Evolutionary conservation across 2,888 invertebrate genomes (phyloP), one percentile per base, ranked within the genome.

Genomic region (Zaprionus bogoriensis): DNA sequence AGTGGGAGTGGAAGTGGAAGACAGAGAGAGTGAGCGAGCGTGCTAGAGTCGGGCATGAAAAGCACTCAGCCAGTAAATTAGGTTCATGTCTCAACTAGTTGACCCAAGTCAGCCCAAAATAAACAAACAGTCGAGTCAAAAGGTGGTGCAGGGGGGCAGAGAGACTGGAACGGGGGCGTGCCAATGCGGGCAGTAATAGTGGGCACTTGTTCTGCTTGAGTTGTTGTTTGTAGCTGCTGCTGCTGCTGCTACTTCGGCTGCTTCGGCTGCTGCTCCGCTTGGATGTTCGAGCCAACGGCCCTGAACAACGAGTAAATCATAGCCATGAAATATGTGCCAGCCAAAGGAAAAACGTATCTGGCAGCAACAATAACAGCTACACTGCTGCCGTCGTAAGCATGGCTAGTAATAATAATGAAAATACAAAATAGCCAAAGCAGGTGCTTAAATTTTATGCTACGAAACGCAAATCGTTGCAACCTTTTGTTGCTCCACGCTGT

Each of bases 51-150:
- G 60, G 67, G 63, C 77, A 71, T 83, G 67, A 86, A 77, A 86
- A 65, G 87, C 82, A 87, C 71, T 83, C 82, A 84, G 87, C 67
- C 82, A 83, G 78, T 74, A 83, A 83, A 83, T 83, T 87, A 83
- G 87, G 82, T 83, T 84, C 87, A 84, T 87, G 87, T 83, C 87
- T 81, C 74, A 81, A 87, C 85, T 83, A 86, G 76, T 77, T 87
- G 82, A 83, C 82, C 87, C 77, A 73, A 82, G 67, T 69, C 63
- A 72, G 85, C 55, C 77, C 67, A 80, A 74, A 72, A 67, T 59
- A 73, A 86, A 80, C 87, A 87, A 67, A 75, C 67, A 80, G 59
- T 67, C 42, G 20, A 58, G 48, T 54, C 30, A 50, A 27, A 50
- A 44, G 17, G 55, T 39, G 44, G 51, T 32, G 42, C 10, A 7